Evolutionary conservation across 1,140 invertebrate genomes (phyloP).

Genomic region (Aplysia californica): DNA sequence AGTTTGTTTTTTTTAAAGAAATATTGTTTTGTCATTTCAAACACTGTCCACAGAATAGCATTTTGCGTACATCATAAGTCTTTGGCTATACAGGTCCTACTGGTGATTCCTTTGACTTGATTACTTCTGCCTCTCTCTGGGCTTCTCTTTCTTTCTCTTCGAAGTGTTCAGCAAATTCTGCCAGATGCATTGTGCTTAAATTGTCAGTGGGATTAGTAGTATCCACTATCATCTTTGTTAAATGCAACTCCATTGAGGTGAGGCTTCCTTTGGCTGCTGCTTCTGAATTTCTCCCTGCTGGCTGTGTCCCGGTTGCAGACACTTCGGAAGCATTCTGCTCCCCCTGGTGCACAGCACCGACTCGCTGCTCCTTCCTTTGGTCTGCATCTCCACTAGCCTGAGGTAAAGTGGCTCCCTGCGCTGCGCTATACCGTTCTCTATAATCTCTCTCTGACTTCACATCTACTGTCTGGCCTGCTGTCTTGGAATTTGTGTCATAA

Average conservation of each 20-base stretch:
- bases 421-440: not conserved
- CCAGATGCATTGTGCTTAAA: not conserved
- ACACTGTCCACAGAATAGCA: no score
- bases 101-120: no score
- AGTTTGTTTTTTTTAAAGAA: no score
- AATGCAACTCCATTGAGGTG: not conserved
- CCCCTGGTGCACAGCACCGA: not conserved
- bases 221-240: no score
- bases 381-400: not conserved
- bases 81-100: no score
- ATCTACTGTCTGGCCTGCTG: not conserved
- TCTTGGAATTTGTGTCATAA: not conserved
- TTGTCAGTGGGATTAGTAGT: not conserved
- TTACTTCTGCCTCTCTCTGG: no score
- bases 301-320: not conserved
- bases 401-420: not conserved
- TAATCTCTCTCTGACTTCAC: not conserved
- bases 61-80: no score
- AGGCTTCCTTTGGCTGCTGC: not conserved
- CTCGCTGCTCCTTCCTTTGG: not conserved
- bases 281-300: not conserved
- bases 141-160: no score
- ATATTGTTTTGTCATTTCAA: no score
- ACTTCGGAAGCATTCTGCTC: not conserved
- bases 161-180: not conserved